Conservation (phyloP, 2,888 invertebrate genomes). For the Oasisia sp. region DNA sequence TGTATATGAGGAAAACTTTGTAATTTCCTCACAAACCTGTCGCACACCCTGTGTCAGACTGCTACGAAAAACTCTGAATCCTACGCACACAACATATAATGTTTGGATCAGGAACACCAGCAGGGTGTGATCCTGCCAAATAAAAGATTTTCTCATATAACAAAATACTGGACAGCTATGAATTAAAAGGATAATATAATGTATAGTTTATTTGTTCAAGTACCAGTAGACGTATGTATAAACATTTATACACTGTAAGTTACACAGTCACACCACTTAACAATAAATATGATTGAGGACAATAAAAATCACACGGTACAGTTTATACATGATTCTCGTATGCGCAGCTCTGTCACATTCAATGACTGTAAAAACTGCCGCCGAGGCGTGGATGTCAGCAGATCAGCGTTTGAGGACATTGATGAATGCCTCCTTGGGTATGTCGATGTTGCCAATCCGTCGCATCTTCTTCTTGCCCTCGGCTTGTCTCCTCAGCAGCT, state of each 20-base stretch:
- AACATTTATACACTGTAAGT: background rate
- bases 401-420: conserved; percentile 78
- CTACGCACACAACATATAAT: too few species aligned
- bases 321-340: background rate
- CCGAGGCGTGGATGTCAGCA: background rate
- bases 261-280: background rate
- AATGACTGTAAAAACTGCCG: background rate
- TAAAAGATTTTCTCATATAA: background rate
- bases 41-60: too few species aligned
- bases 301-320: background rate
- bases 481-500: conserved; percentile 86
- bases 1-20: too few species aligned
- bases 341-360: background rate
- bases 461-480: conserved; percentile 95
- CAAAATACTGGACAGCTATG: background rate
- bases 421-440: conserved; percentile 94
- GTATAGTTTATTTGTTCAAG: background rate
- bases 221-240: background rate
- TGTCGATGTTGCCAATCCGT: conserved; percentile 87
- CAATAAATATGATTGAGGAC: background rate
- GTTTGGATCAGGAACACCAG: too few species aligned
- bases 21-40: too few species aligned
- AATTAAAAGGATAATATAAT: background rate
- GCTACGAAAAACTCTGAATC: too few species aligned
- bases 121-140: background rate